A percentile compares a stretch with the other conserved stretches of the same genome.
Evolutionary conservation across 2,888 invertebrate species (phyloP).

Genomic region (Drosophila leonis): DNA sequence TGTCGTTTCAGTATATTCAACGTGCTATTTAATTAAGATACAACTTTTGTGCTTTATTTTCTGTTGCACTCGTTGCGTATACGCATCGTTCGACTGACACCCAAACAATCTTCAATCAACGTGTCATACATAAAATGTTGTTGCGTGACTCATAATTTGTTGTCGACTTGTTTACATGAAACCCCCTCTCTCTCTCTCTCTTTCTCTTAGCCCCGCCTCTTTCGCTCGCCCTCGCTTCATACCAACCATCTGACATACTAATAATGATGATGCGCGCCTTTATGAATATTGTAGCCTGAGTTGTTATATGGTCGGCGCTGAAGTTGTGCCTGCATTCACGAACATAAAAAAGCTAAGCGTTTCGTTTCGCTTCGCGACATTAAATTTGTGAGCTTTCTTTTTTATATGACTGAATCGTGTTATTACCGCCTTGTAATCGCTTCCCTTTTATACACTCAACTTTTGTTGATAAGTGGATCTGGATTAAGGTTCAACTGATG

Average conservation of each 20-base stretch:
- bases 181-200: background rate
- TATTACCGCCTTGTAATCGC: slow-evolving; percentile 72
- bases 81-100: slow-evolving; percentile 31
- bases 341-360: slow-evolving; percentile 67
- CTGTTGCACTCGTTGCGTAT: slow-evolving; percentile 45
- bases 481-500: slow-evolving; percentile 24
- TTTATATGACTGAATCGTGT: slow-evolving; percentile 75
- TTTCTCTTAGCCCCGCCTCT: background rate
- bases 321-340: slow-evolving; percentile 21
- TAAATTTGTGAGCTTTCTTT: slow-evolving; percentile 63
- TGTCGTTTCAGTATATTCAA: slow-evolving; percentile 35
- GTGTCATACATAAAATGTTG: slow-evolving; percentile 70
- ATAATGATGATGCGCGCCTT: slow-evolving; percentile 48
- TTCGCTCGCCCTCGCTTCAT: background rate
- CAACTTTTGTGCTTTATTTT: slow-evolving; percentile 27
- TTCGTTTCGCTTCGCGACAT: slow-evolving; percentile 53
- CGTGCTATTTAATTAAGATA: slow-evolving; percentile 70
- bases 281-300: slow-evolving; percentile 48
- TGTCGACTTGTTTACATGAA: slow-evolving; percentile 69
- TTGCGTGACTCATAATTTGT: slow-evolving; percentile 70
- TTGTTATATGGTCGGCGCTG: slow-evolving; percentile 22
- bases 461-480: slow-evolving; percentile 48
- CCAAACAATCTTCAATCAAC: slow-evolving; percentile 56
- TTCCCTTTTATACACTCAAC: slow-evolving; percentile 38
- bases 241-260: background rate